These are phyloP conservation scores for Etia nguti DNA, from an alignment of 2,113 vertebrate species.

Conservation along the genomic window DNA sequence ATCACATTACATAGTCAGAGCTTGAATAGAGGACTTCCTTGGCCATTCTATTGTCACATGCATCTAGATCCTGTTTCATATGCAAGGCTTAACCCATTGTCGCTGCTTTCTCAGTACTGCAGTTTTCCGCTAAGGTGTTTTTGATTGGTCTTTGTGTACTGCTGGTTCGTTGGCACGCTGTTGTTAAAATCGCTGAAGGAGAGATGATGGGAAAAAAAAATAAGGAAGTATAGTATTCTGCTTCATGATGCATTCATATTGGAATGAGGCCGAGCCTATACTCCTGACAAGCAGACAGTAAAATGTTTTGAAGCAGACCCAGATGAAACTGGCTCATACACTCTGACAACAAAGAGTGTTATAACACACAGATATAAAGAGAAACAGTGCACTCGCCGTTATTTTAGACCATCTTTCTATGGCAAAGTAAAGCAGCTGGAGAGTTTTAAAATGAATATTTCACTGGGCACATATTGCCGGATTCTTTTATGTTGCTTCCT, in stretches of 20 bases:
- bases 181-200: slow-evolving; percentile 29
- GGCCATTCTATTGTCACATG: slow-evolving; percentile 41
- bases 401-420: slow-evolving; percentile 2
- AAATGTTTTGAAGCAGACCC: slow-evolving; percentile 25
- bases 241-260: slow-evolving; percentile 33
- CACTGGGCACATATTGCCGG: neutral
- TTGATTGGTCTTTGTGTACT: slow-evolving; percentile 26
- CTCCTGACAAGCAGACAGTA: slow-evolving; percentile 29
- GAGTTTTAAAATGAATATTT: slow-evolving; percentile 49
- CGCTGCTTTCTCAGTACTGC: slow-evolving; percentile 28
- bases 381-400: neutral
- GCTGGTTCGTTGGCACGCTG: neutral
- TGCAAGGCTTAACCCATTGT: slow-evolving; percentile 54
- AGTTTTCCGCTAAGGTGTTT: slow-evolving; percentile 44
- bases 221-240: neutral
- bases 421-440: slow-evolving; percentile 38
- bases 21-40: slow-evolving; percentile 55
- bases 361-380: slow-evolving; percentile 16
- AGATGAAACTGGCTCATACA: slow-evolving; percentile 17
- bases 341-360: slow-evolving; percentile 27
- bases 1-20: slow-evolving; percentile 63
- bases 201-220: neutral
- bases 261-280: neutral
- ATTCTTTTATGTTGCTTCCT: slow-evolving; percentile 15
- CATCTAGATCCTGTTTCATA: slow-evolving; percentile 59